Evolutionary conservation across 2,797 vertebrate genomes (phyloP), one percentile per base, ranked within the genome.

Genomic region (Macrochelys suwanniensis): DNA sequence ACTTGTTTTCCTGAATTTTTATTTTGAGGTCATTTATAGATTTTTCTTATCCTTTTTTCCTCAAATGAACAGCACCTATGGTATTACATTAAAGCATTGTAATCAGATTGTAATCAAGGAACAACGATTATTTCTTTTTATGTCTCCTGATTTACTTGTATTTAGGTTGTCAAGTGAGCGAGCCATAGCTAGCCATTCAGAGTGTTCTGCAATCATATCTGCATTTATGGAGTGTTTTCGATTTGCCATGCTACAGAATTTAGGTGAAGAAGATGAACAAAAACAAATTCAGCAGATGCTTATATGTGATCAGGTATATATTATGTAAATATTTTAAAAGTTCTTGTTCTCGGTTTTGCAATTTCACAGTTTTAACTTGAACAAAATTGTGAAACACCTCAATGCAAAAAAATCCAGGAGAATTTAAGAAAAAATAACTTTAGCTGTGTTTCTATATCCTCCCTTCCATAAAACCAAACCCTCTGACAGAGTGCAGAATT

Each of bases 181-280:
- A 90, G 99, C 99, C 2, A 71, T 95, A 80, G 53, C 96, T 59
- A 99, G 99, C 97, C 98, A 98, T 37, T 99, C 99, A 3, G 99
- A 99, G 94, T 98, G 98, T 88, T 99, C 98, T 5, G 99, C 99
- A 9, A 98, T 99, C 80, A 94, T 99, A 95, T 98, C 98, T 33
- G 98, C 99, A 5, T 98, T 99, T 77, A 98, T 99, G 93, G 99
- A 99, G 91, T 99, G 99, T 88, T 97, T 99, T 90, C 98, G 98
- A 68, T 99, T 98, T 97, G 98, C 98, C 88, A 65, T 99, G 33
- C 97, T 99, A 2, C 98, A 99, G 74, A 98, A 98, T 47, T 65
- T 92, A 19, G 98, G 97, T 1, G 96, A 98, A 9, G 98, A 98
- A 15, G 98, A 98, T 51, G 97, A 98, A 78, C 98, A 98, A 88